Base-by-base conservation (phyloP, 1,140 invertebrate species). In the Drosophila carrolli region DNA sequence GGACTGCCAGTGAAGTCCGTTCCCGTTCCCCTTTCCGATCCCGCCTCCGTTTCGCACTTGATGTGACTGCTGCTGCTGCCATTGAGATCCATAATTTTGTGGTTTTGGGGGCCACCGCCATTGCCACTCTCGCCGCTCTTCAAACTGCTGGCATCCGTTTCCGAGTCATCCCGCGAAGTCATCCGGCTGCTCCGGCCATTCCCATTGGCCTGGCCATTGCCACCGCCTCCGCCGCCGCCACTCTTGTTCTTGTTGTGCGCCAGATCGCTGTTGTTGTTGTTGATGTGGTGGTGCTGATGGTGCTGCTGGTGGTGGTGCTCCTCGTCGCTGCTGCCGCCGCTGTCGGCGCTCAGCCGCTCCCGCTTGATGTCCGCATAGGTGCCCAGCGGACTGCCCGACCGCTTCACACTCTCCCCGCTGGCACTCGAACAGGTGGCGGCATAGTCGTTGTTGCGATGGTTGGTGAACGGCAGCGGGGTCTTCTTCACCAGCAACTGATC, bases 401-500 rank as follows among this genome's bases (percentile, higher is more conserved):
- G 74, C 58, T 92, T 92, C 1, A 67, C 55, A 5, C 71, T 63
- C 40, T 84, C 79, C 2, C 54, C 55, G 35, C 56, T 57, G 46
- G 54, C 71, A 40, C 62, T 68, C 53, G 66, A 71, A 43, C 75
- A 85, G 71, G 70, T 55, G 63, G 78, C 79, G 14, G 57, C 58
- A 7, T 90, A 91, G 50, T 91, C 90, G 44, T 85, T 88, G 60
- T 43, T 82, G 40, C 76, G 81, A 47, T 91, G 86, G 14, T 90
- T 88, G 70, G 82, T 75, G 32, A 91, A 73, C 68, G 91, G 93
- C 37, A 94, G 92, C 23, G 94, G 89, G 2, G 94, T 94, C 75
- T 94, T 95, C 62, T 95, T 96, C 48, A 95, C 93, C 79, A 95
- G 95, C 72, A 96, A 91, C 90, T 96, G 95, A 84, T 96, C 95